Evolutionary conservation across 2,888 invertebrate genomes (phyloP).

Genomic region (Diaperis boleti): DNA sequence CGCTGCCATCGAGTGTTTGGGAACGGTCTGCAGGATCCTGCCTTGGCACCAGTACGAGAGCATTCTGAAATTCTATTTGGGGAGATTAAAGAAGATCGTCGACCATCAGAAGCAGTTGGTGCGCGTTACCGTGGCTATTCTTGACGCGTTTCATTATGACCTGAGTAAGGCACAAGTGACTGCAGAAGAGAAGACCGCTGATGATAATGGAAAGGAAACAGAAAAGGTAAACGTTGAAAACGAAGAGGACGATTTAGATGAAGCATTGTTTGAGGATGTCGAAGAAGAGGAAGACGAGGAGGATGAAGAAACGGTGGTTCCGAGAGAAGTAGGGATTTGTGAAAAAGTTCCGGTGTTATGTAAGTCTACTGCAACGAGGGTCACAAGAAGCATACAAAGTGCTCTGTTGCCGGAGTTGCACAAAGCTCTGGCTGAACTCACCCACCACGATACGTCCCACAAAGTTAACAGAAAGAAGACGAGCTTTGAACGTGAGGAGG

Average conservation of each 20-base stretch:
- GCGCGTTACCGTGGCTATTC: constrained; percentile 79
- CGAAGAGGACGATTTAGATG: background rate
- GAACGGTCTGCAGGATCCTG: constrained; percentile 79
- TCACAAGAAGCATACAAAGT: constrained; percentile 70
- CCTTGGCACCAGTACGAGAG: constrained; percentile 93
- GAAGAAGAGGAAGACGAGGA: constrained; percentile 54
- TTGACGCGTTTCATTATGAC: constrained; percentile 95
- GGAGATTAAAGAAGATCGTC: constrained; percentile 77
- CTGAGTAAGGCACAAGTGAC: constrained; percentile 69
- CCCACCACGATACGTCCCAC: constrained; percentile 81
- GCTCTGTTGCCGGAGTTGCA: constrained; percentile 86
- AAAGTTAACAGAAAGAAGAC: constrained; percentile 80
- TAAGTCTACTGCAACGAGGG: constrained; percentile 79
- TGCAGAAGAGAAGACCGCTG: constrained; percentile 21
- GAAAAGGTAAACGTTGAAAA: background rate
- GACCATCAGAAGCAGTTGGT: constrained; percentile 89
- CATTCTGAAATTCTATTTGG: constrained; percentile 83
- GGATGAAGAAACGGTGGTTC: constrained; percentile 46
- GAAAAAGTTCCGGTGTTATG: constrained; percentile 71
- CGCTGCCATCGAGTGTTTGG: constrained; percentile 85
- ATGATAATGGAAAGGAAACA: constrained; percentile 33
- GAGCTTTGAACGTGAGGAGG: constrained; percentile 83
- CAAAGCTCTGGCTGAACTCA: constrained; percentile 76
- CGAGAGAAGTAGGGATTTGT: constrained; percentile 54
- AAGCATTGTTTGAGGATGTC: background rate